These are phyloP conservation scores for Sclerodermus sp. DNA, from an alignment of 2,888 invertebrate species.

Conservation along the genomic window DNA sequence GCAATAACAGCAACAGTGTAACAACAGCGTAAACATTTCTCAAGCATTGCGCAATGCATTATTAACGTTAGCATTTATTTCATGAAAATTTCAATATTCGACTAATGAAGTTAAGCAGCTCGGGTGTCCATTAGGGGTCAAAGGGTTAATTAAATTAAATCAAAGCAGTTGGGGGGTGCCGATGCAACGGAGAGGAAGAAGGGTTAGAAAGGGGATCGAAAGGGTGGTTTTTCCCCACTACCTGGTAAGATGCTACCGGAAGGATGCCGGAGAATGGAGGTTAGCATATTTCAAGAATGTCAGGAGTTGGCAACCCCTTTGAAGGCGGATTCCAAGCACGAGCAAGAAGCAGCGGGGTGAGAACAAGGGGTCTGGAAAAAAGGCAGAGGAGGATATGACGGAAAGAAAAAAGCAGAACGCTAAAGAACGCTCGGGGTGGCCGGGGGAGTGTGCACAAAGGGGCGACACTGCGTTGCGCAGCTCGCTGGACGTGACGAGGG, in stretches of 20 bases:
- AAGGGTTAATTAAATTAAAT: too few species aligned
- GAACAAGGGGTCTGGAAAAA: constrained; percentile 5
- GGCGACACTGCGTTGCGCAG: constrained; percentile 30
- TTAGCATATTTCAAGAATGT: constrained; percentile 26
- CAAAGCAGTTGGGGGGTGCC: too few species aligned
- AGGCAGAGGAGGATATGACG: neutral
- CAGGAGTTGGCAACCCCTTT: constrained; percentile 19
- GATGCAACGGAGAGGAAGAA: neutral
- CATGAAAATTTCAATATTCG: too few species aligned
- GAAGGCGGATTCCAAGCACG: constrained; percentile 16
- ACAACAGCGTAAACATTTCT: too few species aligned
- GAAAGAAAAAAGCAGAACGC: neutral
- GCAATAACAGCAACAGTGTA: too few species aligned
- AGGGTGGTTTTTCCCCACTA: too few species aligned
- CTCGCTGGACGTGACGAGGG: constrained; percentile 33
- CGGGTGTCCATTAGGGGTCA: too few species aligned
- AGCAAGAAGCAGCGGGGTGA: constrained; percentile 12
- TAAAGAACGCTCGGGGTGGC: too few species aligned
- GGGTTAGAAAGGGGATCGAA: neutral
- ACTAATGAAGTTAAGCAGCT: too few species aligned
- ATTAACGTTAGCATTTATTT: too few species aligned
- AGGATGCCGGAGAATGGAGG: constrained; percentile 4
- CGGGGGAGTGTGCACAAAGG: constrained; percentile 24
- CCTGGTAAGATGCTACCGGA: too few species aligned
- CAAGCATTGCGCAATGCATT: too few species aligned